Conservation (phyloP, 1,140 invertebrate species). For the Drosophila albomicans region DNA sequence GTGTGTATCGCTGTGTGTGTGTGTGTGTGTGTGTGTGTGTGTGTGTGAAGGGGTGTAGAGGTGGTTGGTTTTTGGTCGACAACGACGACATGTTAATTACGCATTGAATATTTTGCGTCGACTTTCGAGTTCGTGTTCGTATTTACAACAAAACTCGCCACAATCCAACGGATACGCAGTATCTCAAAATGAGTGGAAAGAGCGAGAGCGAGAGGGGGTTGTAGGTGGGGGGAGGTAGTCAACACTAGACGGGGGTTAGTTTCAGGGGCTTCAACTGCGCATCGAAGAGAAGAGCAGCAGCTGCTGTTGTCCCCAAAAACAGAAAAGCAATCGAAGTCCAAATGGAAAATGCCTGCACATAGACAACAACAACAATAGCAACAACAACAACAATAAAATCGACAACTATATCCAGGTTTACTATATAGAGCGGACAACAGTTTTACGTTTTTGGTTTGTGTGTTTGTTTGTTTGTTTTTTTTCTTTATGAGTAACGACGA, state of each 20-base stretch:
- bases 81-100: slow-evolving; percentile 66
- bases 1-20: neutral
- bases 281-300: neutral
- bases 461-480: neutral
- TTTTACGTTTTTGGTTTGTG: neutral
- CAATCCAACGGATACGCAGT: slow-evolving; percentile 24
- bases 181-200: neutral
- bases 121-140: slow-evolving; percentile 4
- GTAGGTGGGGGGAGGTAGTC: neutral
- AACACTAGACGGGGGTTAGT: slow-evolving; percentile 22
- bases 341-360: slow-evolving; percentile 16
- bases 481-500: no score
- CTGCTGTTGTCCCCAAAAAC: neutral
- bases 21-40: neutral
- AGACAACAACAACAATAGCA: neutral
- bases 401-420: neutral
- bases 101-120: slow-evolving; percentile 49
- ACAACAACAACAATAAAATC: neutral
- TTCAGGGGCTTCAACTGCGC: slow-evolving; percentile 31
- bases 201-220: no score
- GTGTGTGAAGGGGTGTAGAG: neutral
- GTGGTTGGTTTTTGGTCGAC: slow-evolving; percentile 4
- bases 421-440: neutral
- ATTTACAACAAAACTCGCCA: no score
- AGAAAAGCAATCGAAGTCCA: neutral